Percentiles rank a stretch among this genome's conserved stretches.
Evolutionary conservation across 2,888 invertebrate species (phyloP).

Genomic region (Archips xylosteana): DNA sequence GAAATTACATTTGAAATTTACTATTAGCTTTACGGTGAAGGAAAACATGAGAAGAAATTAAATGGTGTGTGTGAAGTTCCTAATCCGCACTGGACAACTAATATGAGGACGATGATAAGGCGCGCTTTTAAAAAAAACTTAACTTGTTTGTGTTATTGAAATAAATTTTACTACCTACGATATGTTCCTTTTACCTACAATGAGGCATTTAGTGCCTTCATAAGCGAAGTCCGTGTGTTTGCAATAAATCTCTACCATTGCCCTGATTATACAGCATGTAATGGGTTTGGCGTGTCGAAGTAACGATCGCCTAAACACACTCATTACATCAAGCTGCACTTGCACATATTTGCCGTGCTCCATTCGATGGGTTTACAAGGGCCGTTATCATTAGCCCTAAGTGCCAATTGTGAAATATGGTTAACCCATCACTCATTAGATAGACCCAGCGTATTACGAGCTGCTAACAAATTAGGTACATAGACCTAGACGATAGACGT

Average conservation of each 20-base stretch:
- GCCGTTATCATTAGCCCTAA: constrained; percentile 27
- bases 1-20: no score
- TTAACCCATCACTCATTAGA: constrained; percentile 2
- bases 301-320: constrained; percentile 36
- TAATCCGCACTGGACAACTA: no score
- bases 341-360: constrained; percentile 36
- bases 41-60: no score
- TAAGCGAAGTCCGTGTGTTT: not conserved
- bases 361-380: constrained; percentile 34
- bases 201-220: not conserved
- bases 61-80: no score
- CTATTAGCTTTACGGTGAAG: no score
- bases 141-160: no score
- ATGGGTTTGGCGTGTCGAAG: constrained; percentile 27
- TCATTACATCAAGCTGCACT: constrained; percentile 33
- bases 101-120: no score
- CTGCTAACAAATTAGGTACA: no score
- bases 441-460: no score
- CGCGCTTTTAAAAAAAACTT: no score
- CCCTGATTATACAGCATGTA: constrained; percentile 18
- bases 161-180: no score
- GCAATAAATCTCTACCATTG: not conserved
- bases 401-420: constrained; percentile 19
- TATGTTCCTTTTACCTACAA: not conserved
- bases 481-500: no score